Base-by-base conservation (phyloP, 2,888 invertebrate genomes). In the Drosophila mimica region DNA sequence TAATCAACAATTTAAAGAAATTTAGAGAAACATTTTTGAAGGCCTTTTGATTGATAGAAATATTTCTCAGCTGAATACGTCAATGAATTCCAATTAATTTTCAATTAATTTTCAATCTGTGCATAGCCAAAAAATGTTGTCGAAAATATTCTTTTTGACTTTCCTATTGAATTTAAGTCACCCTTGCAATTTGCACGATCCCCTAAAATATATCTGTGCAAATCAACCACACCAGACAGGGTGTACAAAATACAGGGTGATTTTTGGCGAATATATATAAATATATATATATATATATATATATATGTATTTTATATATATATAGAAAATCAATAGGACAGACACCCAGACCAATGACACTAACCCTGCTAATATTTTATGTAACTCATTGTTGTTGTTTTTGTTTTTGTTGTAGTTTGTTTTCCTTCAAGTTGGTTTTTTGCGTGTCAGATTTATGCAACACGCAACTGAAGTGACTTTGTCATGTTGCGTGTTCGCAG, bases 401-500 rank as follows among this genome's bases (percentile, higher is more conserved):
- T 54, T 46, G 17, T 53, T 57, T n/a, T 51, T 64, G 17, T 6
- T 48, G 40, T 20, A 31, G 40, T 30, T 33, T 25, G 25, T 52
- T 34, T 34, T 13, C 52, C 25, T 53, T 51, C 20, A 30, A 8
- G n/a, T 15, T 30, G 3, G 15, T 20, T 58, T 54, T 36, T 79
- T 77, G 77, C 82, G 84, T 84, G 81, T 67, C 79, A 79, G 85
- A 85, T 85, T 88, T 83, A 74, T 74, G 70, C 70, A 64, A 56
- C 81, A 81, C 83, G 81, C 82, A 81, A 88, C 67, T 70, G 67
- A 65, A 67, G 73, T 79, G 88, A 85, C 83, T 88, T 83, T 75
- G 76, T 79, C 81, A 70, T 74, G 77, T 85, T 85, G 85, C 85
- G 85, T 85, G 85, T 74, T 82, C 66, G 73, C 76, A 83, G 82